Percentiles rank a stretch among this genome's conserved stretches.
Conservation (phyloP, 2,113 vertebrate species). For the Hydrolagus affinis region DNA sequence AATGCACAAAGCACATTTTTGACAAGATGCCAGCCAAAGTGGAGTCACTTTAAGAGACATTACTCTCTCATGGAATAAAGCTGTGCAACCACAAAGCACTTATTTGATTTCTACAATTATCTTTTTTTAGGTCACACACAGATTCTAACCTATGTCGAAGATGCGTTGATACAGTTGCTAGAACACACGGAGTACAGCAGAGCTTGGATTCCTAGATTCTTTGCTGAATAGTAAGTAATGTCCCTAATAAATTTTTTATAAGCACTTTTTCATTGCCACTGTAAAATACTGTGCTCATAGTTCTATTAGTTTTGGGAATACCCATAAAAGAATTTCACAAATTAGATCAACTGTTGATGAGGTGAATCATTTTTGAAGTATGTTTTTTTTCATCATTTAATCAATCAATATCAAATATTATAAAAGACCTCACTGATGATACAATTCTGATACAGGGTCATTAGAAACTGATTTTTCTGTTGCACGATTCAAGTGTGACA, state of each 20-base stretch:
- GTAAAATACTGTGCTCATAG: too few relatives aligned
- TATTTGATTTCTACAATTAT: neutral
- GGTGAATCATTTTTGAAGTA: too few relatives aligned
- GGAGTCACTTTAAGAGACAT: neutral
- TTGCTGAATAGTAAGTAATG: constrained; percentile 90
- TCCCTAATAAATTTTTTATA: constrained; percentile 26
- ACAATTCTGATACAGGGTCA: too few relatives aligned
- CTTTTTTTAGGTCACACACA: constrained; percentile 66
- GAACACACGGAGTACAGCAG: constrained; percentile 85
- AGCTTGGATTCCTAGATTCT: constrained; percentile 80
- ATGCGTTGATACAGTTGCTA: constrained; percentile 83
- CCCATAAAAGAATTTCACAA: too few relatives aligned
- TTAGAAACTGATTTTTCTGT: too few relatives aligned
- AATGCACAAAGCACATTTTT: neutral
- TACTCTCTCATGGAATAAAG: neutral
- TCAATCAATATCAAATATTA: too few relatives aligned
- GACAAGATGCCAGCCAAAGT: neutral
- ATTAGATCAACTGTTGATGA: too few relatives aligned
- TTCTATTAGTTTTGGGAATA: too few relatives aligned
- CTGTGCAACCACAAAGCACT: neutral
- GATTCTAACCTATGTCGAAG: constrained; percentile 84
- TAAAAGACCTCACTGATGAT: too few relatives aligned
- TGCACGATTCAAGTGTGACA: too few relatives aligned
- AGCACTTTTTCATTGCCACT: too few relatives aligned
- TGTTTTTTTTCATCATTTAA: too few relatives aligned